Conservation (phyloP, 2,797 vertebrate species). For the Paramormyrops hopkinsi region DNA sequence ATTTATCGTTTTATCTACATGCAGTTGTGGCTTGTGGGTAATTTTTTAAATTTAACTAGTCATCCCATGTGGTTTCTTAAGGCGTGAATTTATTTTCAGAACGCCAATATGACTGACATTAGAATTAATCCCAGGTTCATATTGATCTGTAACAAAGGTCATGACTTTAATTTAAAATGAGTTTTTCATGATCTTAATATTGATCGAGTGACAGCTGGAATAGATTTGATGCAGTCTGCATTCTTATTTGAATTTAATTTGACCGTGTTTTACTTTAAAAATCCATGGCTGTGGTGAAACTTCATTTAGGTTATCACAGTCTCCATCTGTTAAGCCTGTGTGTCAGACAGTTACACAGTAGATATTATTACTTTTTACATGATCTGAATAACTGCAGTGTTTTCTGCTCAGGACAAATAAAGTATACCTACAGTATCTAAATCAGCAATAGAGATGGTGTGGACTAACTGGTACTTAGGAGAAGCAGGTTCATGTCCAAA, state of each 20-base stretch:
- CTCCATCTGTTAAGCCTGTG: background rate
- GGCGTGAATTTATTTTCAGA: background rate
- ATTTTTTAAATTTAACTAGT: background rate
- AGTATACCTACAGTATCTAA: background rate
- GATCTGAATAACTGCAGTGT: background rate
- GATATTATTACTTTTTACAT: background rate
- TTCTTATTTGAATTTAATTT: constrained; percentile 10
- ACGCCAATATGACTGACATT: background rate
- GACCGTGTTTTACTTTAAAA: background rate
- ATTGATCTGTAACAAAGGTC: constrained; percentile 13
- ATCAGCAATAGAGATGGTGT: background rate
- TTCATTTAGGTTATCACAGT: background rate
- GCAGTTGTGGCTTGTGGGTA: background rate
- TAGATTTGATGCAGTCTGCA: background rate
- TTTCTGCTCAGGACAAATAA: background rate
- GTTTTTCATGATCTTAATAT: constrained; percentile 11
- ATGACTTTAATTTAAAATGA: constrained; percentile 9
- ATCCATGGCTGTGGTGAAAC: background rate
- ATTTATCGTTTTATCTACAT: background rate
- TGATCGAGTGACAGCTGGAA: background rate
- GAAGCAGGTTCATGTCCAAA: background rate
- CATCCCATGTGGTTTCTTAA: background rate
- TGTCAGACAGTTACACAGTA: background rate
- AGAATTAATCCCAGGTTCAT: background rate
- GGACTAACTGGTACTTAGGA: background rate